phyloP scores from a whole-genome alignment of 2,113 vertebrate species.

The Callipepla californica region DNA sequence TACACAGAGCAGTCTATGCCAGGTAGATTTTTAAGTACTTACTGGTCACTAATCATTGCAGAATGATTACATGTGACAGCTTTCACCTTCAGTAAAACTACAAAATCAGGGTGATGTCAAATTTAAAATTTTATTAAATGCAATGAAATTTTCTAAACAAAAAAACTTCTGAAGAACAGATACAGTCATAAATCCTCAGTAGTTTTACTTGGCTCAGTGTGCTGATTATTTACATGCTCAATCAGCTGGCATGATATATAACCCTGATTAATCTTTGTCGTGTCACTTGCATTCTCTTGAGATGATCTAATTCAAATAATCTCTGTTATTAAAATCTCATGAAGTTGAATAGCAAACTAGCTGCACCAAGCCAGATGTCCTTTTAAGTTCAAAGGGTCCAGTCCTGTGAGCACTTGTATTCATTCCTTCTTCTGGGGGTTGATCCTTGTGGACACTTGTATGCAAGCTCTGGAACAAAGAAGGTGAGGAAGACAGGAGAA shows the following conservation, averaged over 20 bases:
- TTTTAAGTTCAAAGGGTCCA: neutral
- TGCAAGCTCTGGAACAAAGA: neutral
- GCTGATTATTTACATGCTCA: neutral
- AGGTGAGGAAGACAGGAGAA: neutral
- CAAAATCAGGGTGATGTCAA: neutral
- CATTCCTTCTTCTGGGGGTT: neutral
- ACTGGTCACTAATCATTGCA: neutral
- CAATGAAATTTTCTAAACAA: neutral
- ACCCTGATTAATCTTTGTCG: neutral
- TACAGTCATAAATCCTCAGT: neutral
- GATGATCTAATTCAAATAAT: neutral
- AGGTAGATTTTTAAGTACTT: neutral
- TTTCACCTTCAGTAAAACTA: neutral
- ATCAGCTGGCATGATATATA: neutral
- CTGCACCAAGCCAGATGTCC: neutral
- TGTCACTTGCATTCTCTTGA: neutral
- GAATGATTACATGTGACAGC: neutral
- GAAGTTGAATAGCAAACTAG: neutral
- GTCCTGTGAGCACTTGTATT: neutral
- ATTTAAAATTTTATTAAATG: neutral
- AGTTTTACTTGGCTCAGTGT: neutral
- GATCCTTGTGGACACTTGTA: neutral
- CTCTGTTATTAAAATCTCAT: neutral
- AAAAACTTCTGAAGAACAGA: neutral
- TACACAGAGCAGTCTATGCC: neutral